These are phyloP conservation scores for Fistularia commersonii DNA, from an alignment of 2,797 vertebrate species.

Conservation along the genomic window DNA sequence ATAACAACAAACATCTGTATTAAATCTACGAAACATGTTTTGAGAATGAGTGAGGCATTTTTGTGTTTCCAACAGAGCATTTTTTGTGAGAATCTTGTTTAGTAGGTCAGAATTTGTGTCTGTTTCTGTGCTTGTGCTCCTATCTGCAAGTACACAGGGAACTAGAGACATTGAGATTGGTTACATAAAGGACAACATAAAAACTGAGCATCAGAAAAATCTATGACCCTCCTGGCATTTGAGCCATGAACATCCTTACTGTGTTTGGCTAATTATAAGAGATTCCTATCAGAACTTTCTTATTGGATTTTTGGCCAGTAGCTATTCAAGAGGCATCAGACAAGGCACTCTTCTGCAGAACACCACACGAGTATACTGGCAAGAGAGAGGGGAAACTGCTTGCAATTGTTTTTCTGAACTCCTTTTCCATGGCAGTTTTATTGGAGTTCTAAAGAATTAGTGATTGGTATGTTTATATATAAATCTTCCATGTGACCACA, in stretches of 20 bases:
- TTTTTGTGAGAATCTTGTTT: conserved; percentile 9
- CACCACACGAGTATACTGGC: conserved; percentile 39
- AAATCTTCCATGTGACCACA: conserved; percentile 27
- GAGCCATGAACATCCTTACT: conserved; percentile 32
- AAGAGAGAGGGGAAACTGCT: conserved; percentile 24
- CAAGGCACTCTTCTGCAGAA: conserved; percentile 44
- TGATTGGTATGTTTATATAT: conserved; percentile 25
- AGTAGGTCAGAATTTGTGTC: conserved; percentile 3
- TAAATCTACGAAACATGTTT: conserved; percentile 48
- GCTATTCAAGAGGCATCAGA: conserved; percentile 43
- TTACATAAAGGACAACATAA: conserved; percentile 51
- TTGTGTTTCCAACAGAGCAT: conserved; percentile 29
- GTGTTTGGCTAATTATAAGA: conserved; percentile 56
- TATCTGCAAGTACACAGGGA: conserved; percentile 40
- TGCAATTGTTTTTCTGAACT: conserved; percentile 12
- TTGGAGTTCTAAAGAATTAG: conserved; percentile 18
- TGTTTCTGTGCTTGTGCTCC: conserved; percentile 26
- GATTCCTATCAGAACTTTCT: conserved; percentile 50
- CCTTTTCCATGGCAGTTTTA: conserved; percentile 21
- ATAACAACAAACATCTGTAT: conserved; percentile 65
- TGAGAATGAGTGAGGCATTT: conserved; percentile 35
- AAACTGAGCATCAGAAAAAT: conserved; percentile 34
- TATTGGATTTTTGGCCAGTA: conserved; percentile 49
- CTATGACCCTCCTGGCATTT: conserved; percentile 41
- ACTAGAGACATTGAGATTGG: conserved; percentile 60